Evolutionary conservation across 2,113 vertebrate genomes (phyloP), one percentile per base, ranked within the genome.

Genomic region (Antigone vipio): DNA sequence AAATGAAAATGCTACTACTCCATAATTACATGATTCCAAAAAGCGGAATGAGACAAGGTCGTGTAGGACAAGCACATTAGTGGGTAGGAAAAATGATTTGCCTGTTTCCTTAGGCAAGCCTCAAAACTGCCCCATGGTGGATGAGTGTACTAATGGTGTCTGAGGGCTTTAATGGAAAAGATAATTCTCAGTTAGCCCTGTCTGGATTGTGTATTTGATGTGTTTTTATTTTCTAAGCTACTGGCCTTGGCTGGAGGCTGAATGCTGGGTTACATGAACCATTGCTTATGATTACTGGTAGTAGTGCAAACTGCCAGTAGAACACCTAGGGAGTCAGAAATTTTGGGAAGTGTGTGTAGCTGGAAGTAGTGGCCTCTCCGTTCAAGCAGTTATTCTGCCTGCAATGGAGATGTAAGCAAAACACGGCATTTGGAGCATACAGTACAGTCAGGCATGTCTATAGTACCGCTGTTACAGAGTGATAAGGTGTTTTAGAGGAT

Each of bases 321-420:
- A 56, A 19, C 34, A 40, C 13, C 9, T 32, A 19, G 29, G 60
- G 56, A 72, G 14, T 12, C n/a, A 45, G 42, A 78, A 52, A n/a
- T 53, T 34, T 75, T 0, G 3, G 66, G 56, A 44, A 18, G 15
- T 11, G 29, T 0, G 0, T 19, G 32, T 15, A 56, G 58, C 63
- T 86, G 76, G 45, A 78, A 77, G 42, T 12, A n/a, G 32, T 26
- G n/a, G 58, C 21, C 44, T 75, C 52, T 55, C 29, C 34, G 7
- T 58, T 85, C 34, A 38, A 66, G 29, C 32, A 63, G n/a, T 34
- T 59, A 11, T 0, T 73, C 42, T 89, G 47, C 60, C 52, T 75
- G 58, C 23, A 50, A 0, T 27, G 34, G 21, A 60, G 19, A n/a
- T 0, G 1, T 79, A 27, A 73, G 12, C 15, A 53, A 74, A 87